Evolutionary conservation across 1,140 invertebrate genomes (phyloP).

Genomic region (Batillaria attramentaria): DNA sequence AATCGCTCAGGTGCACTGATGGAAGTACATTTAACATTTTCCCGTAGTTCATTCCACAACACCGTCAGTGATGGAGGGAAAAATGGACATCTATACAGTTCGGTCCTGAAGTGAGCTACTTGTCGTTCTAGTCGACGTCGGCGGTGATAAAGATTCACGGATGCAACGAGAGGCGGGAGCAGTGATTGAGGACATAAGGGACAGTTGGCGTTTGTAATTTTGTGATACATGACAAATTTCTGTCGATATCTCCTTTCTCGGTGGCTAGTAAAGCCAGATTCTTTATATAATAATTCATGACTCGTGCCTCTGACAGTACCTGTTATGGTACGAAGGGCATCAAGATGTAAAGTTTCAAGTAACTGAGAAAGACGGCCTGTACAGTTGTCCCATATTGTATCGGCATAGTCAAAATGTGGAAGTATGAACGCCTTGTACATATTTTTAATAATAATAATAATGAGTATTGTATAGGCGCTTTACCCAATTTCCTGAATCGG

Average conservation of each 20-base stretch:
- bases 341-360: constrained; percentile 15
- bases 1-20: not conserved
- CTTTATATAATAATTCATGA: constrained; percentile 21
- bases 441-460: no score
- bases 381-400: constrained; percentile 6
- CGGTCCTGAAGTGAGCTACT: not conserved
- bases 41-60: not conserved
- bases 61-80: not conserved
- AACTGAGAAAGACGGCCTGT: not conserved
- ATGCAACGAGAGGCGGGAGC: not conserved
- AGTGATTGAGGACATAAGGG: not conserved
- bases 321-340: constrained; percentile 15
- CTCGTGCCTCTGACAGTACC: not conserved
- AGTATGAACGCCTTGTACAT: constrained; percentile 23
- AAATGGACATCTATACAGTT: not conserved
- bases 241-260: not conserved
- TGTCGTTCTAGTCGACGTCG: not conserved
- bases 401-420: constrained; percentile 23
- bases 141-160: constrained; percentile 13
- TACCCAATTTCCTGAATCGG: no score
- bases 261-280: constrained; percentile 2
- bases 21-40: not conserved
- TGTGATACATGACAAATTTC: not conserved
- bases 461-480: no score
- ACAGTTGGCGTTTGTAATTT: not conserved